phyloP scores from a whole-genome alignment of 2,113 vertebrate genomes.

The Lamprologus lemairii region DNA sequence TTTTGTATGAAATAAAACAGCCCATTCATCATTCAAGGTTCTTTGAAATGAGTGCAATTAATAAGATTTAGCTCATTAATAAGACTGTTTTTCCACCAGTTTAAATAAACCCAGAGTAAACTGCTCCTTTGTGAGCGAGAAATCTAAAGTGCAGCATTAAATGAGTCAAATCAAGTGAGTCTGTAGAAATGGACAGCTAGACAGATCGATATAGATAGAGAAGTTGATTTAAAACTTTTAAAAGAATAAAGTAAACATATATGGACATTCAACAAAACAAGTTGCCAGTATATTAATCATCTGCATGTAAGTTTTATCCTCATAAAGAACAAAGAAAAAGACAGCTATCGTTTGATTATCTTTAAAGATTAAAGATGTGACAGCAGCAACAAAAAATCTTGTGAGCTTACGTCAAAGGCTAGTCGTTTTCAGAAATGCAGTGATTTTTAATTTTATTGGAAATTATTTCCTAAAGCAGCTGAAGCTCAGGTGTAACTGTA shows the following conservation, averaged over 20 bases:
- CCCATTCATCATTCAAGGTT: neutral
- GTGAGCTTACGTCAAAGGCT: neutral
- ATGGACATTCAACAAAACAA: neutral
- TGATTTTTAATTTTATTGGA: neutral
- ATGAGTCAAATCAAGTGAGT: neutral
- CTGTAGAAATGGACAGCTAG: neutral
- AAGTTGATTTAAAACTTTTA: neutral
- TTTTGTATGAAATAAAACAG: neutral
- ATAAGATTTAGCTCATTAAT: neutral
- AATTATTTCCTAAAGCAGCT: neutral
- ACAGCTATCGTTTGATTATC: neutral
- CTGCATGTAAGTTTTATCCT: neutral
- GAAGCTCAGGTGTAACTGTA: neutral
- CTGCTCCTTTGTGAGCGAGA: neutral
- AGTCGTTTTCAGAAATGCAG: neutral
- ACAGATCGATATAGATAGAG: neutral
- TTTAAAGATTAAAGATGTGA: neutral
- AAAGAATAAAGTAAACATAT: neutral
- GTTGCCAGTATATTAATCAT: neutral
- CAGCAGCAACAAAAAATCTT: neutral
- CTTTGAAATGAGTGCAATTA: neutral
- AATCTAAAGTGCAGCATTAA: neutral
- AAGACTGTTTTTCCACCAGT: neutral
- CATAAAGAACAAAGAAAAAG: neutral
- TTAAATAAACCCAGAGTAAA: neutral